Percentiles rank a stretch among this genome's conserved stretches.
Evolutionary conservation across 2,797 vertebrate genomes (phyloP).

Genomic region (Distichodus sexfasciatus): DNA sequence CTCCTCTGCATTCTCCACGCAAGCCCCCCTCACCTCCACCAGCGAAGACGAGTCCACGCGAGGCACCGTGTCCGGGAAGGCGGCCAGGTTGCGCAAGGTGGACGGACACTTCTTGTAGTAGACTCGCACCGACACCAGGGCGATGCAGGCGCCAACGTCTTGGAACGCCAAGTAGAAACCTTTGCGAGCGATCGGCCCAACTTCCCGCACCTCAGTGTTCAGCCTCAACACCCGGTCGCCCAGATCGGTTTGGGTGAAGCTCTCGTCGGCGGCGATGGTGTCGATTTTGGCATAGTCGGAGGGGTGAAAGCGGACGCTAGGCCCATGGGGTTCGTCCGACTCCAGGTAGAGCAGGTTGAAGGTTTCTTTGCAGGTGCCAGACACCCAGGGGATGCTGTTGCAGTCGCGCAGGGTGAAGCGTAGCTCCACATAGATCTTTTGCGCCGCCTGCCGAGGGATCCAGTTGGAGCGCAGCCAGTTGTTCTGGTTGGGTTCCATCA

Average conservation of each 20-base stretch:
- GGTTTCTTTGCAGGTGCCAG: slow-evolving; percentile 97
- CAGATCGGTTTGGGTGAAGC: slow-evolving; percentile 96
- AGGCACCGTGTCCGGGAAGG: slow-evolving; percentile 94
- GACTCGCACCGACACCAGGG: slow-evolving; percentile 91
- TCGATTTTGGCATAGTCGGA: slow-evolving; percentile 93
- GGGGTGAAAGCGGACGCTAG: slow-evolving; percentile 83
- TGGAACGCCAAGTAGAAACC: slow-evolving; percentile 98
- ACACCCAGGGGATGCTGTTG: slow-evolving; percentile 97
- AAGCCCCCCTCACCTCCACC: slow-evolving; percentile 93
- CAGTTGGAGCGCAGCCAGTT: slow-evolving; percentile 97
- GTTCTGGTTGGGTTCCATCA: slow-evolving; percentile 98
- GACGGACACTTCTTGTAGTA: slow-evolving; percentile 98
- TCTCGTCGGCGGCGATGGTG: slow-evolving; percentile 96
- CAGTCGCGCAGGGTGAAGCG: slow-evolving; percentile 97
- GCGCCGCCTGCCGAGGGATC: slow-evolving; percentile 92
- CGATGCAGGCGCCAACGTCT: slow-evolving; percentile 98
- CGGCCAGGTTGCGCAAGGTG: slow-evolving; percentile 87
- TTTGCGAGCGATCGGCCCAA: slow-evolving; percentile 87
- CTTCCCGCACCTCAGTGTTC: slow-evolving; percentile 94
- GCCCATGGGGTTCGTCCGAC: slow-evolving; percentile 82
- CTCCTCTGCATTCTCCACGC: slow-evolving; percentile 93
- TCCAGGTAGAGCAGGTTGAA: slow-evolving; percentile 97
- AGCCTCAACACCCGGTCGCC: slow-evolving; percentile 96
- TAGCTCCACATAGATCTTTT: slow-evolving; percentile 93
- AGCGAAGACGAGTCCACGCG: slow-evolving; percentile 93